A percentile compares a stretch with the other conserved stretches of the same genome.
Evolutionary conservation across 1,140 invertebrate species (phyloP).

Genomic region (Ceratoteleas bidentatus): DNA sequence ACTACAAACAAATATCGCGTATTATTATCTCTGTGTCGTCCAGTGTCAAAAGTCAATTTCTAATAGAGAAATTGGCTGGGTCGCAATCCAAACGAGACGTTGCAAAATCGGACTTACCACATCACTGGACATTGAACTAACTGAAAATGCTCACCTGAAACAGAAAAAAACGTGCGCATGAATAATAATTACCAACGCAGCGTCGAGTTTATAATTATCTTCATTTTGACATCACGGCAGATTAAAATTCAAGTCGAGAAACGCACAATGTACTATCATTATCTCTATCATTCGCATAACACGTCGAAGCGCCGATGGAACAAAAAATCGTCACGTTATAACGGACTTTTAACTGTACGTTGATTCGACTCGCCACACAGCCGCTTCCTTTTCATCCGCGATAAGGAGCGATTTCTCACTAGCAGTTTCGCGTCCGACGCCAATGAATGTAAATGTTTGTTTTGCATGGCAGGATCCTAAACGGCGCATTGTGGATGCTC

Average conservation of each 20-base stretch:
- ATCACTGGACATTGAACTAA: too few relatives aligned
- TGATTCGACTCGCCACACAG: conserved; percentile 27
- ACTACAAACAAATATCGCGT: too few relatives aligned
- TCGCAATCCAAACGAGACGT: too few relatives aligned
- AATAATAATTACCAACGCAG: background rate
- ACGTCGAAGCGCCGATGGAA: background rate
- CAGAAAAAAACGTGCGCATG: conserved; percentile 5
- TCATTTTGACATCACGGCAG: conserved; percentile 7
- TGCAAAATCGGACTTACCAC: too few relatives aligned
- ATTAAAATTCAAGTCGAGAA: conserved; percentile 11
- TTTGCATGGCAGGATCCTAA: too few relatives aligned
- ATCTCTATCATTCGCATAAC: conserved; percentile 3
- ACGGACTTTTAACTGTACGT: conserved; percentile 19
- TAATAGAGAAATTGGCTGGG: too few relatives aligned
- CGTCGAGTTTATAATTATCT: conserved; percentile 3
- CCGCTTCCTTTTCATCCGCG: conserved; percentile 32
- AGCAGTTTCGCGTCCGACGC: too few relatives aligned
- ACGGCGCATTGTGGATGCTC: conserved; percentile 17
- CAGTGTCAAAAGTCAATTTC: too few relatives aligned
- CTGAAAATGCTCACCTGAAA: conserved; percentile 8
- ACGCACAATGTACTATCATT: conserved; percentile 1
- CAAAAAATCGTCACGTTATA: background rate
- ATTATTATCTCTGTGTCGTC: too few relatives aligned
- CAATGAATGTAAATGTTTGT: too few relatives aligned
- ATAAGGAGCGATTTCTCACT: background rate